phyloP scores from a whole-genome alignment of 2,113 vertebrate genomes.

The Cavia aperea region DNA sequence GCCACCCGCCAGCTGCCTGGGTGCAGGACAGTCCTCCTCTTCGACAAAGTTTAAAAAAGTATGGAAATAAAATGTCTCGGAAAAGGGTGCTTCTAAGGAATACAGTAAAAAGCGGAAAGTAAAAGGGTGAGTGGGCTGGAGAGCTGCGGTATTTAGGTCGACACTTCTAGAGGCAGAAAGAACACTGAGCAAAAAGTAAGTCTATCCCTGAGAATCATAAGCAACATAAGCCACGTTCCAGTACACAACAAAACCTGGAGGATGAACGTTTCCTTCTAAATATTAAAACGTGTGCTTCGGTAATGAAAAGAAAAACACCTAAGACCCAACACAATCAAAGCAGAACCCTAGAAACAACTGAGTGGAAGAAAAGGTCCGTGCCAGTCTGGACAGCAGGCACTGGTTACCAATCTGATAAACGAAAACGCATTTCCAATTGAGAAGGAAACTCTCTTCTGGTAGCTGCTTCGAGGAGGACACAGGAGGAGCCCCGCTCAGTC shows the following conservation, averaged over 20 bases:
- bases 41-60: neutral
- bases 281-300: slow-evolving; percentile 54
- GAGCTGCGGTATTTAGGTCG: slow-evolving; percentile 45
- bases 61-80: slow-evolving; percentile 17
- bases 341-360: slow-evolving; percentile 71
- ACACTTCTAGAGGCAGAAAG: slow-evolving; percentile 62
- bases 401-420: slow-evolving; percentile 99
- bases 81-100: slow-evolving; percentile 54
- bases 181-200: slow-evolving; percentile 67
- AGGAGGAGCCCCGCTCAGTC: slow-evolving; percentile 31
- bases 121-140: slow-evolving; percentile 38
- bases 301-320: slow-evolving; percentile 58
- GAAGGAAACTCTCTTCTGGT: slow-evolving; percentile 83
- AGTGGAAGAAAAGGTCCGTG: slow-evolving; percentile 74
- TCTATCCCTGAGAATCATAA: slow-evolving; percentile 81
- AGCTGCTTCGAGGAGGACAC: slow-evolving; percentile 63
- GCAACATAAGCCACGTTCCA: slow-evolving; percentile 71
- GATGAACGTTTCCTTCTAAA: slow-evolving; percentile 55
- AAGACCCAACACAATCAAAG: slow-evolving; percentile 67
- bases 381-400: slow-evolving; percentile 87
- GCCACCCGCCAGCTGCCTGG: slow-evolving; percentile 22
- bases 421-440: slow-evolving; percentile 95
- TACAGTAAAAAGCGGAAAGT: neutral
- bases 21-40: slow-evolving; percentile 24
- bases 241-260: slow-evolving; percentile 68